Base-by-base conservation (phyloP, 2,888 invertebrate genomes). In the Drosophila yooni region DNA sequence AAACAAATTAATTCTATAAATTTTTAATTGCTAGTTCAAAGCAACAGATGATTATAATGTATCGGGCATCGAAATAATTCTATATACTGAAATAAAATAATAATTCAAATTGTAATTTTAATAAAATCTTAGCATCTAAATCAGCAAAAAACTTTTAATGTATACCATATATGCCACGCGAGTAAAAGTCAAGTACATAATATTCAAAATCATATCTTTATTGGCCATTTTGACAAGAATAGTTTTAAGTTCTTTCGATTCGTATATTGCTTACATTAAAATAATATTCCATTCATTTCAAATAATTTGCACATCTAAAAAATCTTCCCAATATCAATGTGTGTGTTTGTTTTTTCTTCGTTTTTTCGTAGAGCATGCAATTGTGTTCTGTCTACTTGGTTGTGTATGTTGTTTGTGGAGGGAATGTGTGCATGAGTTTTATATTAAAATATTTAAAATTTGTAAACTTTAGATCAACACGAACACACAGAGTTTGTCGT, bases 171-270 rank as follows among this genome's bases (percentile, higher is more conserved):
- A 25, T 25, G 25, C 46, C 18, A 31, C 3, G 31, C 13, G 46
- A 43, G 48, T 1, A 18, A 46, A 31, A 57, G 18, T 33, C 21
- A 18, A 13, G n/a, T 18, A 2, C 1, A 31, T 61, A 50, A 52
- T 70, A 46, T 84, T 80, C 72, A 77, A 83, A 83, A 80, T 87
- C 70, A 89, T 85, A 82, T 81, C 61, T 88, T 92, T 92, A 92
- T 92, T 92, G 92, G 92, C 92, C 91, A 89, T 92, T 91, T 89
- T 92, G 92, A 92, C 92, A 92, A 92, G 91, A 92, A 92, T 92
- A 91, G 88, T 91, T 91, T 75, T 75, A 75, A 82, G 78, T 75
- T 88, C 66, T 60, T 81, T 81, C 65, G 62, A 68, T 68, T 76
- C 65, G 33, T 76, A 61, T 63, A 68, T 76, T 76, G 72, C 79